Evolutionary conservation across 2,888 invertebrate genomes (phyloP).

Genomic region (Xestia xanthographa): DNA sequence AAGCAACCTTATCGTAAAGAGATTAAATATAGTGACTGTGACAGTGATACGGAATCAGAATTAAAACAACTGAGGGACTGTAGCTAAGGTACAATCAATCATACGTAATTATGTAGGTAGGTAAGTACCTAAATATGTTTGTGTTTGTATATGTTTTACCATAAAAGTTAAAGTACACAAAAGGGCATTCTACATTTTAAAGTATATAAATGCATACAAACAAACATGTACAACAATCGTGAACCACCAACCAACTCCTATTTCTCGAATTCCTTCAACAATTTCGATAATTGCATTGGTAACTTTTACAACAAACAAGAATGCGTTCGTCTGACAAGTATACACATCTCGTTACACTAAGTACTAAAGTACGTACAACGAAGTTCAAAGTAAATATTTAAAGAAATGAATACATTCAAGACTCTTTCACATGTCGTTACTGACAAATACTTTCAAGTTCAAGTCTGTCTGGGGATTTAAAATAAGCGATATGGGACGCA

Average conservation of each 20-base stretch:
- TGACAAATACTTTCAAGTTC: slow-evolving; percentile 59
- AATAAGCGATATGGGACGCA: slow-evolving; percentile 31
- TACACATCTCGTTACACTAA: slow-evolving; percentile 1
- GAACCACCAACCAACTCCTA: slow-evolving; percentile 33
- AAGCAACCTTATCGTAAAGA: neutral
- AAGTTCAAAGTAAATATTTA: slow-evolving; percentile 55
- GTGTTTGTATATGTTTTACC: too few species aligned
- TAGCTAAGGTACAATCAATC: neutral
- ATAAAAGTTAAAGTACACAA: neutral
- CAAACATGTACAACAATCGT: slow-evolving; percentile 13
- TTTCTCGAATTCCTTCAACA: slow-evolving; percentile 45
- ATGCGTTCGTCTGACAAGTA: slow-evolving; percentile 20
- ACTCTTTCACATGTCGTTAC: slow-evolving; percentile 48
- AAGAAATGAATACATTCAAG: slow-evolving; percentile 52
- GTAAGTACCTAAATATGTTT: too few species aligned
- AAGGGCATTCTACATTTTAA: neutral
- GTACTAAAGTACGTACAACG: slow-evolving; percentile 17
- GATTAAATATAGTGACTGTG: neutral
- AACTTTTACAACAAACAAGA: slow-evolving; percentile 35
- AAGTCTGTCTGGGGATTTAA: slow-evolving; percentile 32
- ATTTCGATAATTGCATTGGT: slow-evolving; percentile 51
- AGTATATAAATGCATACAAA: neutral
- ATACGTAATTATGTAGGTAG: neutral
- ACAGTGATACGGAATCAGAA: neutral
- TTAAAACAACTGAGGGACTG: too few species aligned